Evolutionary conservation across 2,113 vertebrate species (phyloP), one percentile per base, ranked within the genome.

Genomic region (Pycnonotus jocosus): DNA sequence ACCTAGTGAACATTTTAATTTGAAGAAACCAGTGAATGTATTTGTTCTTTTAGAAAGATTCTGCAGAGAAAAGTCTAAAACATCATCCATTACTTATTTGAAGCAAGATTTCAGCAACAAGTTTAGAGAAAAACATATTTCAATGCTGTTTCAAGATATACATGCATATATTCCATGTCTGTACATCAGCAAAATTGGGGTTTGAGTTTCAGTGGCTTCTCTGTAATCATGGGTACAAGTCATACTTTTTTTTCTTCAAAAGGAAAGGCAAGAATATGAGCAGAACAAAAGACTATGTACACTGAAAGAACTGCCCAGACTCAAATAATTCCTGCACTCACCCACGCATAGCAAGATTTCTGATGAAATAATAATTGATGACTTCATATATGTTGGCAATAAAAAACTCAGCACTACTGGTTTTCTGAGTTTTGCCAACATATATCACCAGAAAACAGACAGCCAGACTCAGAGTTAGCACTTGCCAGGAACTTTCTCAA

Each of bases 81-180:
- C 20, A 30, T 31, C 7, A 68, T 27, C n/a, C 33, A 35, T 62
- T 88, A 51, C 78, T 23, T 14, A 50, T 30, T 15, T 25, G 21
- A 38, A 27, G 50, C 15, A 90, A 83, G 44, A 70, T 31, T 78
- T 80, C 74, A 64, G 44, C 51, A 71, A n/a, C 2, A 79, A 18
- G 72, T 69, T 44, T 51, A 51, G 10, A 40, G 16, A 35, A 77
- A 80, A 81, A 37, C 3, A 3, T 14, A 15, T 53, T 68, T 83
- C 23, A 37, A 30, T 27, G 27, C 18, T 48, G 9, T 33, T 33
- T 91, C 44, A 68, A 81, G 11, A 60, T 51, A 25, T 28, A 35
- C 2, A 2, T 9, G 18, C n/a, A 42, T 0, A 11, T 27, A 28
- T 42, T 20, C 33, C 4, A 3, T 12, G 6, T 9, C 40, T 68